Conservation (phyloP, 2,797 vertebrate species). For the Falco concolor region DNA sequence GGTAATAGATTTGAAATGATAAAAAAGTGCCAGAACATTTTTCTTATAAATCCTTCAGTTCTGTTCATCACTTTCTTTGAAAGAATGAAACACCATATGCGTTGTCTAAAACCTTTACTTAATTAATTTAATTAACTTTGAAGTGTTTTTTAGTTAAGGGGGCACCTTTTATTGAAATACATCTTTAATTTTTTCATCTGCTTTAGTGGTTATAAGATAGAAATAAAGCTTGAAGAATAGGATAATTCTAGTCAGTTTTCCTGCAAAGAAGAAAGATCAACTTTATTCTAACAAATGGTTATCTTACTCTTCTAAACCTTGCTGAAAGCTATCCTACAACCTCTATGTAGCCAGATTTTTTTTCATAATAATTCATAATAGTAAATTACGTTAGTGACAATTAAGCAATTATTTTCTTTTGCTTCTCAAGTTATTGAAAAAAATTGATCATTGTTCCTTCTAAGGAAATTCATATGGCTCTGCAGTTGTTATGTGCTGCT, state of each 20-base stretch:
- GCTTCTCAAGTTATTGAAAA: background rate
- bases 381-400: background rate
- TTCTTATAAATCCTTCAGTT: background rate
- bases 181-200: background rate
- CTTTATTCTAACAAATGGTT: background rate
- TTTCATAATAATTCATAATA: background rate
- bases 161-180: background rate
- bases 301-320: background rate
- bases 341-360: background rate
- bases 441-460: background rate
- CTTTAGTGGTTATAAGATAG: background rate
- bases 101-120: background rate
- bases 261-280: background rate
- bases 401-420: background rate
- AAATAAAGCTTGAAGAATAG: background rate
- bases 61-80: background rate
- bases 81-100: background rate
- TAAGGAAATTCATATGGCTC: background rate
- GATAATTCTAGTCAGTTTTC: background rate
- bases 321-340: background rate
- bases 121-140: background rate
- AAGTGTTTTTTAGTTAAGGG: background rate
- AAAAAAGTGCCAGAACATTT: background rate
- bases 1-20: background rate
- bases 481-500: background rate